Percentiles rank a stretch among this genome's conserved stretches.
phyloP scores from a whole-genome alignment of 2,113 vertebrate species.

The Felis catus region F.catus_Fca126_mat1.0 CM031416.1:108163001-108163500 shows the following conservation, averaged over 20 bases:
- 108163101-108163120: neutral
- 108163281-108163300: neutral
- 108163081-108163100: neutral
- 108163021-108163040: neutral
- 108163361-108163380: neutral
- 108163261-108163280: neutral
- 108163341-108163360: neutral
- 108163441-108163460: neutral
- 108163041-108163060: neutral
- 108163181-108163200: neutral
- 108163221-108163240: neutral
- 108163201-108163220: neutral
- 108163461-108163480: neutral
- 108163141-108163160: neutral
- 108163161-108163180: neutral
- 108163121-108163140: neutral
- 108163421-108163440: neutral
- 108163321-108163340: neutral
- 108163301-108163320: neutral
- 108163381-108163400: neutral
- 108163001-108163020: neutral
- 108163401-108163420: neutral
- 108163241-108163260: neutral
- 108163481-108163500: neutral
- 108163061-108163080: neutral